Percentiles rank a stretch among this genome's conserved stretches.
phyloP scores from a whole-genome alignment of 1,140 invertebrate genomes.

The Saccostrea cuccullata region DNA sequence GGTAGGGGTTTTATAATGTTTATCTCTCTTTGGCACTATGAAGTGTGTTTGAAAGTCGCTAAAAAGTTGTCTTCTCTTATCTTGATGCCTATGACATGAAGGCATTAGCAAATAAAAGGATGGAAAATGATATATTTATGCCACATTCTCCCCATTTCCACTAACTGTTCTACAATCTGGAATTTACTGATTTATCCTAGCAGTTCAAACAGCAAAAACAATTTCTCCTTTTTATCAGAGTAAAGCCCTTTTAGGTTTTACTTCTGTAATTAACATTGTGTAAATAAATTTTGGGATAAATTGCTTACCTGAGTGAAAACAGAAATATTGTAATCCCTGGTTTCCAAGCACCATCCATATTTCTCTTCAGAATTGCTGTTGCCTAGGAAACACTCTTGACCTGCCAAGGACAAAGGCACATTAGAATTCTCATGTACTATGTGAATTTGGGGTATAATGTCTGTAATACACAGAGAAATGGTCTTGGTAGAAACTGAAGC shows the following conservation, averaged over 20 bases:
- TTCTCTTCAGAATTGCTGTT: not conserved
- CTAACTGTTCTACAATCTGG: slow-evolving; percentile 8
- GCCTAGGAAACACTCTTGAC: not conserved
- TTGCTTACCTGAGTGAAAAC: not conserved
- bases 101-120: slow-evolving; percentile 16
- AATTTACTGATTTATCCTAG: not conserved
- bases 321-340: not conserved
- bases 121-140: slow-evolving; percentile 32
- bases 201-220: not conserved
- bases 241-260: not conserved
- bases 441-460: too few species aligned
- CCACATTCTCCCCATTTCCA: not conserved
- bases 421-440: too few species aligned
- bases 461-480: not conserved
- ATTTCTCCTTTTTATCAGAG: not conserved
- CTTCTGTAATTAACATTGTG: not conserved
- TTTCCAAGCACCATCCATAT: not conserved
- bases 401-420: not conserved
- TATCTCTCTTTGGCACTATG: slow-evolving; percentile 27
- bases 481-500: not conserved
- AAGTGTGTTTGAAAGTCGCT: slow-evolving; percentile 30
- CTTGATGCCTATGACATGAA: slow-evolving; percentile 30
- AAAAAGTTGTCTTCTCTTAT: slow-evolving; percentile 35
- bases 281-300: not conserved
- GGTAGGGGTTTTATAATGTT: not conserved